A percentile compares a stretch with the other conserved stretches of the same genome.
Conservation (phyloP, 2,113 vertebrate species). For the Brachirus orientalis region DNA sequence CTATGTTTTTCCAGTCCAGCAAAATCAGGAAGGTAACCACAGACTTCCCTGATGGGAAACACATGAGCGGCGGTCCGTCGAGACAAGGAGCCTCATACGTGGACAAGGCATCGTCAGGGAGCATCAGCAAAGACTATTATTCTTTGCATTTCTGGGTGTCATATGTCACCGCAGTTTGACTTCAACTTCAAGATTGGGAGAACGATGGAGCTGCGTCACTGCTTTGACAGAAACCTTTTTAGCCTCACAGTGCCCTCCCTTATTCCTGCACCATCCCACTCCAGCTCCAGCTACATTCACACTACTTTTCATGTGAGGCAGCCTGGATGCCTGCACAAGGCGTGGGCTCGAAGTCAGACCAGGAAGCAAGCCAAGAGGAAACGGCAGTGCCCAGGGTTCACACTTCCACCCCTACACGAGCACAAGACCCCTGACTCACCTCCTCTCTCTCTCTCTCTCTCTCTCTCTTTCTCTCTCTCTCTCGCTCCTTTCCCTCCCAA, state of each 20-base stretch:
- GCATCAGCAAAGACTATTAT: slow-evolving; percentile 89
- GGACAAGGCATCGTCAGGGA: slow-evolving; percentile 84
- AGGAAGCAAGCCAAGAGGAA: slow-evolving; percentile 70
- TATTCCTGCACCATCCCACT: background rate
- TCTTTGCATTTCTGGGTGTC: slow-evolving; percentile 79
- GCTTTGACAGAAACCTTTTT: slow-evolving; percentile 30
- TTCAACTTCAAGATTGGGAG: slow-evolving; percentile 47
- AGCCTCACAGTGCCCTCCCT: slow-evolving; percentile 30
- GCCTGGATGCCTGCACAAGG: slow-evolving; percentile 47
- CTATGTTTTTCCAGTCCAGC: slow-evolving; percentile 99
- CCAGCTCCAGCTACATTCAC: slow-evolving; percentile 14
- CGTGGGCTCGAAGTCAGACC: slow-evolving; percentile 52
- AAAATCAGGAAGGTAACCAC: slow-evolving; percentile 99
- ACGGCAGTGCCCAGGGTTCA: slow-evolving; percentile 54
- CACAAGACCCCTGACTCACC: slow-evolving; percentile 5
- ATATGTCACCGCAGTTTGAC: slow-evolving; percentile 76
- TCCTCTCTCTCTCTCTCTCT: accelerated
- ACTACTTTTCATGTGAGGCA: slow-evolving; percentile 51
- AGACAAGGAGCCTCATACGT: slow-evolving; percentile 83
- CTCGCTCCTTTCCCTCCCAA: background rate
- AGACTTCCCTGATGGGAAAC: slow-evolving; percentile 99
- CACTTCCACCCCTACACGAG: slow-evolving; percentile 46
- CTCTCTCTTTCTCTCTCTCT: background rate
- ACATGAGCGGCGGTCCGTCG: slow-evolving; percentile 86
- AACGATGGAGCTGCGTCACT: slow-evolving; percentile 34